A percentile compares a stretch with the other conserved stretches of the same genome.
phyloP scores from a whole-genome alignment of 92 coral and sea anemone species.

The Zoanthus solanderi region DNA sequence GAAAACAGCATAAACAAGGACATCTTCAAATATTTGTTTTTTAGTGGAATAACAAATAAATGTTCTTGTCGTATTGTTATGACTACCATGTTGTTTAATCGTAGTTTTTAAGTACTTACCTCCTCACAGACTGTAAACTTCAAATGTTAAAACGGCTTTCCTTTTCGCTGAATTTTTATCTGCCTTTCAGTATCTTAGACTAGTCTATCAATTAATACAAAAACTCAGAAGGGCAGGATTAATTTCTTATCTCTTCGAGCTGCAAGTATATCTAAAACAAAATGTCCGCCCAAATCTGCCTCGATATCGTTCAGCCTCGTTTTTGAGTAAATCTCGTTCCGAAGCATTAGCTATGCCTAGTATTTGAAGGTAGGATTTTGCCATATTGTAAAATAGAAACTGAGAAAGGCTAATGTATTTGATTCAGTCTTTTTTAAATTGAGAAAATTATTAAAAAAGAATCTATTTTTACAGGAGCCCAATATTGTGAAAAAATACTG shows the following conservation, averaged over 20 bases:
- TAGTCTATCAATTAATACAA: background rate
- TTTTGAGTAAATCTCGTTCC: constrained; percentile 44
- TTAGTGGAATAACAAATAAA: background rate
- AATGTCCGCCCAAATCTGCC: constrained; percentile 35
- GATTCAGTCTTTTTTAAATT: background rate
- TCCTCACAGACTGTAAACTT: background rate
- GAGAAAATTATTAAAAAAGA: too few species aligned
- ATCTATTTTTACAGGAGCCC: constrained; percentile 7
- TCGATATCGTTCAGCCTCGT: constrained; percentile 52
- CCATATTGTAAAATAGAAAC: constrained; percentile 50
- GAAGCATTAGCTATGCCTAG: constrained; percentile 37
- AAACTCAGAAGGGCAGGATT: background rate
- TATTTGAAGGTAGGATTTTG: constrained; percentile 14
- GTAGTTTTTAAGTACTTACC: background rate
- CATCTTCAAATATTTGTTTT: constrained; percentile 16
- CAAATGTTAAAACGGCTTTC: background rate
- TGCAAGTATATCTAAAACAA: constrained; percentile 37
- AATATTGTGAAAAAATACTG: too few species aligned
- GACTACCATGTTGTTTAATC: background rate
- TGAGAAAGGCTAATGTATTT: constrained; percentile 44
- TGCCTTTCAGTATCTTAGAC: constrained; percentile 2
- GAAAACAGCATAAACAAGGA: background rate
- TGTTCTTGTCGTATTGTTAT: background rate
- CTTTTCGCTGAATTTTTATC: background rate
- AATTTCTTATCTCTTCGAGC: constrained; percentile 39